Base-by-base conservation (phyloP, 2,888 invertebrate genomes). In the Endomychus coccineus region DNA sequence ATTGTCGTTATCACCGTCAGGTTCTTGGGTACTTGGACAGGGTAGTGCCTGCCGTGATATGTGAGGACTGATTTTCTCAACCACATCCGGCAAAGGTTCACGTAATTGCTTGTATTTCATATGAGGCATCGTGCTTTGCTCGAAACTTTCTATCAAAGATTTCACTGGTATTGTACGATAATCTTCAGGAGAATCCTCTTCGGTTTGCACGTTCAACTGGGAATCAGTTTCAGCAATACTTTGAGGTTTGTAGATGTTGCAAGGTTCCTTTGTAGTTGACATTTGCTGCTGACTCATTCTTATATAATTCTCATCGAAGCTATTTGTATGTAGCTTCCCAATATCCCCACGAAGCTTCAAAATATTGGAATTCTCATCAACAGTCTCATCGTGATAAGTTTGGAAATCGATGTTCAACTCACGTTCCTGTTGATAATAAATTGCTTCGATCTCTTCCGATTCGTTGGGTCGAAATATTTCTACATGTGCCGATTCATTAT, bases 121-220 rank as follows among this genome's bases (percentile, higher is more conserved):
- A 3, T 67, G 54, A 1, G 75, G 74, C 56, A 71, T 62, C n/a
- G 70, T 68, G n/a, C 73, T 74, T 50, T 76, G 71, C 50, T 80
- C 78, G 48, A 78, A 80, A 46, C 70, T 73, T 42, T 71, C 68
- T 30, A 80, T 78, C 17, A 80, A 54, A 29, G 56, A 56, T 43
- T 59, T 67, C 1, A 71, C 69, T 15, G 68, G 69, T 31, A 70
- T 51, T 51, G 67, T 65, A 14, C 56, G 51, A 39, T 68, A 67
- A 38, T 64, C 55, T 21, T 62, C 61, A n/a, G n/a, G n/a, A n/a
- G n/a, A n/a, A 13, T 56, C 54, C 15, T 46, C 44, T 16, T 55
- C 50, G 3, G 4, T 4, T n/a, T n/a, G n/a, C n/a, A n/a, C n/a
- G n/a, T n/a, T n/a, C n/a, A 17, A 7, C n/a, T n/a, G n/a, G n/a